Evolutionary conservation across 2,888 invertebrate species (phyloP), one percentile per base, ranked within the genome.

Genomic region (Meghimatium bilineatum): DNA sequence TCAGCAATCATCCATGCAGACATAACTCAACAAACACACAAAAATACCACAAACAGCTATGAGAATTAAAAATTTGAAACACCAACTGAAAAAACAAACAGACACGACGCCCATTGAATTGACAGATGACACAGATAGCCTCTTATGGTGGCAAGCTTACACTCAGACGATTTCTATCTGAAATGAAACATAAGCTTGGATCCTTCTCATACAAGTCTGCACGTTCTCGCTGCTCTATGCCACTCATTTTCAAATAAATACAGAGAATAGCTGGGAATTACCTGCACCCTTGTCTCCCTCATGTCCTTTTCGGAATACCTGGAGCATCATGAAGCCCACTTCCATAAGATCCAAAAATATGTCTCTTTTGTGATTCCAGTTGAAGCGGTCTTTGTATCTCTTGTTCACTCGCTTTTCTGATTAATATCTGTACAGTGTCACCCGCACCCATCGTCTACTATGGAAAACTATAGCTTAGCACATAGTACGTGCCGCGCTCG

Each of bases 21-120:
- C n/a, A 44, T 49, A 44, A 29, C 26, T 44, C 44, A 44, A 8
- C 14, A 44, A 72, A 49, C 14, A 38, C 44, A 72, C 8, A 72
- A 72, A n/a, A 72, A 44, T 14, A 23, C 8, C 32, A 32, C 17
- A 32, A n/a, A n/a, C n/a, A 72, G 38, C 44, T 12, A n/a, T n/a
- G 49, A 14, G 12, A 72, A 72, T 72, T 6, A 52, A 32, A 23
- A 52, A 74, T 74, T 52, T 32, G 32, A 52, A 32, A 49, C 74
- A 52, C 32, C 74, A 74, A 74, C 74, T 74, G 74, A 74, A 52
- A 74, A 49, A 74, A 74, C 52, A 74, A 74, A 52, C 74, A 74
- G 29, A 29, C 52, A 52, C 32, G 52, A 17, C 23, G 29, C 14
- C 52, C 20, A 52, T 32, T 74, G 74, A 52, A 52, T 52, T n/a